Percentiles rank a stretch among this genome's conserved stretches.
Evolutionary conservation across 1,140 invertebrate genomes (phyloP).

Genomic region (Druon quercuslanigerum): DNA sequence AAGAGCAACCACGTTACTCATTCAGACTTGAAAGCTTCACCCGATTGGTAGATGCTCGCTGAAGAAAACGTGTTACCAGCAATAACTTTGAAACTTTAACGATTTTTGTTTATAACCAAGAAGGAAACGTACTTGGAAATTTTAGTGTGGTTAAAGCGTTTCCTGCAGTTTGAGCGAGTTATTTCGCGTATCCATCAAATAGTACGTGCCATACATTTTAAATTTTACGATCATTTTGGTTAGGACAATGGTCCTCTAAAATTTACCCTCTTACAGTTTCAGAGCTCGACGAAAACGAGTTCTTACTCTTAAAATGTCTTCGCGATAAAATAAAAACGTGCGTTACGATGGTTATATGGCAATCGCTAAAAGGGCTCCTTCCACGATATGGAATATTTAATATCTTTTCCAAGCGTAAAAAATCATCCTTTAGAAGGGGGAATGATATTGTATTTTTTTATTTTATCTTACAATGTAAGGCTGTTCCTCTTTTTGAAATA

Average conservation of each 20-base stretch:
- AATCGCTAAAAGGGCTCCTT: neutral
- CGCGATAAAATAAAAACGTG: conserved; percentile 20
- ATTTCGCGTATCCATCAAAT: neutral
- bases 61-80: neutral
- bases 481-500: no score
- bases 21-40: neutral
- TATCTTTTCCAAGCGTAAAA: no score
- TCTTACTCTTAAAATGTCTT: conserved; percentile 11
- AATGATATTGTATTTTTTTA: no score
- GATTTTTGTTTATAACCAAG: conserved; percentile 9
- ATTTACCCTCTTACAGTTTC: neutral
- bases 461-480: no score
- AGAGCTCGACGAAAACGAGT: neutral
- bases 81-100: neutral
- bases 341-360: conserved; percentile 4
- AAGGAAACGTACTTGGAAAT: neutral
- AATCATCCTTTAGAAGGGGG: no score
- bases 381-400: no score
- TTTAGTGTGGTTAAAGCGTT: neutral
- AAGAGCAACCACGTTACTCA: neutral
- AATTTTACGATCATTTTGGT: conserved; percentile 1
- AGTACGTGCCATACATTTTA: neutral
- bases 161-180: neutral
- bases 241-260: conserved; percentile 12
- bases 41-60: no score